phyloP scores from a whole-genome alignment of 2,797 vertebrate species.

The Peromyscus attwateri region DNA sequence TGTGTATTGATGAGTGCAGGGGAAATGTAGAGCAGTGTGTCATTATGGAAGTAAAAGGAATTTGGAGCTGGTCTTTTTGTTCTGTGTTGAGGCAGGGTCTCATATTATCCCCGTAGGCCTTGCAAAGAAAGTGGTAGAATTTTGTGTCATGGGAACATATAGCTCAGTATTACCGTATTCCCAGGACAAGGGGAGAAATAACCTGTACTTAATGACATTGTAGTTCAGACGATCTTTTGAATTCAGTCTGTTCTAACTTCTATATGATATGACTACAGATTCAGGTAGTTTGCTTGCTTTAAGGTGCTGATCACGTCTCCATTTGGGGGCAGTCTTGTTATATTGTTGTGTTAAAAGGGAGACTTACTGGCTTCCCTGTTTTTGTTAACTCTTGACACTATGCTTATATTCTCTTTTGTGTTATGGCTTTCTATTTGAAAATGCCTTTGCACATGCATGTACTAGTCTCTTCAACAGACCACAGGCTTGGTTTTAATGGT shows the following conservation, averaged over 20 bases:
- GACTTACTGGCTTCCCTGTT: constrained; percentile 35
- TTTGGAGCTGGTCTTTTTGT: constrained; percentile 17
- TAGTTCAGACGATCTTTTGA: constrained; percentile 28
- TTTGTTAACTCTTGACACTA: constrained; percentile 38
- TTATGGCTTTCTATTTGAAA: constrained; percentile 48
- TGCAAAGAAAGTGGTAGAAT: constrained; percentile 20
- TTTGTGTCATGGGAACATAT: neutral
- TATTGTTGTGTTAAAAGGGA: constrained; percentile 14
- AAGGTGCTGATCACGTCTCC: neutral
- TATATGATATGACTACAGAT: neutral
- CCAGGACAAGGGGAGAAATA: constrained; percentile 11
- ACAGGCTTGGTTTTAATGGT: constrained; percentile 42
- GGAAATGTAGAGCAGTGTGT: neutral
- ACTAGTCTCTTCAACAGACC: neutral
- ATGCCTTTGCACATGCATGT: neutral
- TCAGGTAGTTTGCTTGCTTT: constrained; percentile 38
- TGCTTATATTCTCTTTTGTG: constrained; percentile 35
- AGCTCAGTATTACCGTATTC: neutral
- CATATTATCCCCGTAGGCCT: neutral
- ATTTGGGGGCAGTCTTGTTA: constrained; percentile 34
- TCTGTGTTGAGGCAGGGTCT: neutral
- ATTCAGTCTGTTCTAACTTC: constrained; percentile 44
- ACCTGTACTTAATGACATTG: constrained; percentile 40
- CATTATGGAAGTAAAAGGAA: constrained; percentile 19
- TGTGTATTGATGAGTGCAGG: neutral